A percentile compares a stretch with the other conserved stretches of the same genome.
phyloP scores from a whole-genome alignment of 2,113 vertebrate species.

The Pollachius pollachius region DNA sequence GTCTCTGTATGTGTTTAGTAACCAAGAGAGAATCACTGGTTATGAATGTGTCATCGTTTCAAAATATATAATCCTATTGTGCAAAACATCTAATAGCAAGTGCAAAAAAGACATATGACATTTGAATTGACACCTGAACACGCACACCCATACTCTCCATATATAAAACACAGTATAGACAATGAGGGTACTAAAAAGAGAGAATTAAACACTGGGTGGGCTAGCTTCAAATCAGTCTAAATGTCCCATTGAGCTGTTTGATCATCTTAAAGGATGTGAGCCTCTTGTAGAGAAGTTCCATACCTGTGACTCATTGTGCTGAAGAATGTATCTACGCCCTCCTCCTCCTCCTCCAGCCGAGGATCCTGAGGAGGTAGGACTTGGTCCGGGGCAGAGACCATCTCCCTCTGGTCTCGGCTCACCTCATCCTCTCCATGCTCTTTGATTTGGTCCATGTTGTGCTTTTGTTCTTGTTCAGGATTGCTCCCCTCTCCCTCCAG shows the following conservation, averaged over 20 bases:
- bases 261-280: constrained; percentile 49
- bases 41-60: not conserved
- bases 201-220: no score
- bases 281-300: constrained; percentile 54
- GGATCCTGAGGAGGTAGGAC: not conserved
- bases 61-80: no score
- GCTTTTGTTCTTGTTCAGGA: constrained; percentile 19
- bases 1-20: constrained; percentile 60
- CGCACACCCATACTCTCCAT: no score
- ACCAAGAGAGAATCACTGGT: constrained; percentile 66
- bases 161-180: no score
- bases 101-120: not conserved
- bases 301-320: constrained; percentile 97
- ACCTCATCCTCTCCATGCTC: not conserved
- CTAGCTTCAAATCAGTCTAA: no score
- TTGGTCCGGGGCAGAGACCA: not conserved
- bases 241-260: no score
- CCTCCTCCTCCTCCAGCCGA: constrained; percentile 60
- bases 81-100: constrained; percentile 21
- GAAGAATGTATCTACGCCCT: constrained; percentile 89
- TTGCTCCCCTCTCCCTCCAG: not conserved
- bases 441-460: not conserved
- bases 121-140: not conserved
- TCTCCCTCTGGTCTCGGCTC: not conserved
- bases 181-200: no score